phyloP scores from a whole-genome alignment of 2,888 invertebrate species.

The Cephus rjabovi region DNA sequence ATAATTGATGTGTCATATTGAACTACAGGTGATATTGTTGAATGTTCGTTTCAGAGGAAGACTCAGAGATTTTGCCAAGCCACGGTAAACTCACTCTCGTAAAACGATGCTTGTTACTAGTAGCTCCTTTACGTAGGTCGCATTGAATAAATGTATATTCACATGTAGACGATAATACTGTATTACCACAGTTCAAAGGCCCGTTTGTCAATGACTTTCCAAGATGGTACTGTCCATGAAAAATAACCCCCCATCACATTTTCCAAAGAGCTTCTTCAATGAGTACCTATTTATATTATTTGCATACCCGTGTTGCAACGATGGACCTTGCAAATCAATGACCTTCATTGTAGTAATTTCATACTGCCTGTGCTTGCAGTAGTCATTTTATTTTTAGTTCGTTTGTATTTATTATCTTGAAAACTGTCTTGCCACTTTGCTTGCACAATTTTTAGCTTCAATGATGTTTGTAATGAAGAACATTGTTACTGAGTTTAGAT shows the following conservation, averaged over 20 bases:
- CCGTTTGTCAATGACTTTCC: background rate
- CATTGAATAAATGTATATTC: background rate
- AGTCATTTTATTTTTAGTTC: background rate
- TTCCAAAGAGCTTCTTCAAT: background rate
- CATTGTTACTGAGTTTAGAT: background rate
- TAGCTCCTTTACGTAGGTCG: background rate
- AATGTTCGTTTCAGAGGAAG: slow-evolving; percentile 62
- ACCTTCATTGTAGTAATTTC: background rate
- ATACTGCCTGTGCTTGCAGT: background rate
- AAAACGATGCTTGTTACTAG: background rate
- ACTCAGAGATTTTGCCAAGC: slow-evolving; percentile 65
- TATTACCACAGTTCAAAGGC: background rate
- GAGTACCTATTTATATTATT: background rate
- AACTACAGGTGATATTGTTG: background rate
- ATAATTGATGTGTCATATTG: background rate
- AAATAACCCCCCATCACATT: background rate
- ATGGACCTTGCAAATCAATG: background rate
- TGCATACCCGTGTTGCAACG: background rate
- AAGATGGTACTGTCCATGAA: background rate
- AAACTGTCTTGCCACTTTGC: background rate
- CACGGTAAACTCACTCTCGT: slow-evolving; percentile 56
- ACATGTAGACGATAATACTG: background rate
- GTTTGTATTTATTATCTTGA: background rate
- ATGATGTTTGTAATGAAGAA: background rate
- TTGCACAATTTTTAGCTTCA: background rate